phyloP scores from a whole-genome alignment of 2,888 invertebrate genomes.

The Teinopalpus imperialis region DNA sequence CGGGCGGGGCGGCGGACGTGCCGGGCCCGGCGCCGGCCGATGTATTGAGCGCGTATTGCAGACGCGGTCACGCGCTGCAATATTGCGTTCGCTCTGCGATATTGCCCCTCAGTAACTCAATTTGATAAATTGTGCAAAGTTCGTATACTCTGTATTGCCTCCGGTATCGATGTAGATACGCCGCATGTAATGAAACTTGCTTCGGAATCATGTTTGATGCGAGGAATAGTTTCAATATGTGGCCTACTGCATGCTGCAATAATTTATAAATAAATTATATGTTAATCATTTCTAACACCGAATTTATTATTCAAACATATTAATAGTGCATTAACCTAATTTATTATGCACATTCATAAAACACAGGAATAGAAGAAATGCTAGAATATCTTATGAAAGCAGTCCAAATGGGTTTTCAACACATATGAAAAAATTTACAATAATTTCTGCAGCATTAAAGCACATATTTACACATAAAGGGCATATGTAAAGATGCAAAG shows the following conservation, averaged over 20 bases:
- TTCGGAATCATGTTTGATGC: neutral
- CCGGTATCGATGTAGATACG: conserved; percentile 58
- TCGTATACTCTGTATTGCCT: conserved; percentile 64
- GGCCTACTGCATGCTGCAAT: conserved; percentile 6
- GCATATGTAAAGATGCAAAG: too few species aligned
- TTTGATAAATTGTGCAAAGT: conserved; percentile 81
- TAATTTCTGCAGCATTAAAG: too few species aligned
- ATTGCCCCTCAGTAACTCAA: conserved; percentile 80
- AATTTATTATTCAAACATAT: too few species aligned
- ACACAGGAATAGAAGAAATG: too few species aligned
- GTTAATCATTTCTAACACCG: too few species aligned
- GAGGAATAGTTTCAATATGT: conserved; percentile 3
- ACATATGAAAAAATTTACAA: too few species aligned
- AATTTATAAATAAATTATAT: too few species aligned
- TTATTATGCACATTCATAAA: too few species aligned
- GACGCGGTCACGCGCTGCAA: conserved; percentile 82
- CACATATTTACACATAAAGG: too few species aligned
- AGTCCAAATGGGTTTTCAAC: too few species aligned
- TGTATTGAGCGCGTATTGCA: conserved; percentile 82
- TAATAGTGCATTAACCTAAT: too few species aligned
- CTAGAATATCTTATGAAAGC: too few species aligned
- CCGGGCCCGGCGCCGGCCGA: conserved; percentile 75
- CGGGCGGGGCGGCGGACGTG: conserved; percentile 69
- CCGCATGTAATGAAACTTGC: conserved; percentile 37
- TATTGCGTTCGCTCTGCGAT: conserved; percentile 80